These are phyloP conservation scores for Hedychridium roseum DNA, from an alignment of 2,888 invertebrate species.

Conservation along the genomic window DNA sequence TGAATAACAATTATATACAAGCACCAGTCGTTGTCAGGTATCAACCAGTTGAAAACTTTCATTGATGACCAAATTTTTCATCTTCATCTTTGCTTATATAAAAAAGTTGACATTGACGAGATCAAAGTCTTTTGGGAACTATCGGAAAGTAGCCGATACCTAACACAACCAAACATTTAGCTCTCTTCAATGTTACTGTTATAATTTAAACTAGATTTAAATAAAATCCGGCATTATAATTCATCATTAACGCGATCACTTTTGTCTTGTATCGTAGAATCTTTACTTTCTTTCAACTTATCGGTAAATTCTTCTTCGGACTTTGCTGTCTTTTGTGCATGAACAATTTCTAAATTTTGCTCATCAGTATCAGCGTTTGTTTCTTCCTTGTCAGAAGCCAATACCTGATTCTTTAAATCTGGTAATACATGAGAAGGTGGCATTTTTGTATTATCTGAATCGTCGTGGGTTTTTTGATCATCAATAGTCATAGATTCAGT, in stretches of 20 bases:
- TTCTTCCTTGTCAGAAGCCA: constrained; percentile 23
- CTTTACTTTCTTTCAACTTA: constrained; percentile 19
- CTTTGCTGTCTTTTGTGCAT: constrained; percentile 13
- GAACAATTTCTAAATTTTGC: constrained; percentile 20
- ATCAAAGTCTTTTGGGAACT: too few relatives aligned
- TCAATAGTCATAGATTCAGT: too few relatives aligned
- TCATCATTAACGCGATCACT: constrained; percentile 48
- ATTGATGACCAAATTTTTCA: too few relatives aligned
- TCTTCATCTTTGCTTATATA: too few relatives aligned
- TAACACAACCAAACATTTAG: too few relatives aligned
- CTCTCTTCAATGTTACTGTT: constrained; percentile 29
- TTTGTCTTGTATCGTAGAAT: constrained; percentile 22
- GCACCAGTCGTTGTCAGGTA: constrained; percentile 31
- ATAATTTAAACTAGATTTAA: constrained; percentile 28
- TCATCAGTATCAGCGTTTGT: constrained; percentile 20
- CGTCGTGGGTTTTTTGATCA: too few relatives aligned
- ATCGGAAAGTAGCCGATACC: too few relatives aligned
- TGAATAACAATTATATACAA: constrained; percentile 19
- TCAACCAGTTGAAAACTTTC: too few relatives aligned
- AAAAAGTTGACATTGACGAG: too few relatives aligned
- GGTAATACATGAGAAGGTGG: too few relatives aligned
- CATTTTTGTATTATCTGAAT: too few relatives aligned
- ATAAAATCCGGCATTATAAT: constrained; percentile 42
- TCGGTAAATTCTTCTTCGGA: constrained; percentile 20
- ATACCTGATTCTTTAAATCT: constrained; percentile 29